Conservation (phyloP, 2,113 vertebrate genomes). For the Hyperopisus bebe region DNA sequence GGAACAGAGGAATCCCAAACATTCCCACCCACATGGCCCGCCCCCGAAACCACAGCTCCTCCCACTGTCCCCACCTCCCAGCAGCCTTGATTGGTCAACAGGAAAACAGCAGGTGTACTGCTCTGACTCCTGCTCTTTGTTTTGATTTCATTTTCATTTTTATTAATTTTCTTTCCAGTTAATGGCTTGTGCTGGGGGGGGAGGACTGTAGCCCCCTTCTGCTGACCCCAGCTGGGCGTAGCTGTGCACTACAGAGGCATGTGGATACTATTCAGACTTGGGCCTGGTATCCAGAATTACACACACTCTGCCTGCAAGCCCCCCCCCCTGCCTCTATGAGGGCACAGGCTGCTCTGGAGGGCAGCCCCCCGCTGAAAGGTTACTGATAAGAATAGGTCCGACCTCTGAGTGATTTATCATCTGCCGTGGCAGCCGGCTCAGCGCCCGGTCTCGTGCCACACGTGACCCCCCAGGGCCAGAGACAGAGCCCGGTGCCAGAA, state of each 20-base stretch:
- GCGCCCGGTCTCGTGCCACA: neutral
- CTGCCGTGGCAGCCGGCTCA: neutral
- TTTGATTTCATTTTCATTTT: conserved; percentile 27
- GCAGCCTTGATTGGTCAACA: neutral
- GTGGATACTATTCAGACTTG: conserved; percentile 19
- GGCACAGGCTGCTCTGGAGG: neutral
- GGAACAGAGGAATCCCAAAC: conserved; percentile 41
- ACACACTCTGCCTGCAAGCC: neutral
- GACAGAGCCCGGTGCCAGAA: neutral
- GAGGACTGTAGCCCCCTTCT: neutral
- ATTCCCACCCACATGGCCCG: neutral
- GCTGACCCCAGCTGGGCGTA: conserved; percentile 38
- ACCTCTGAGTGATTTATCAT: conserved; percentile 42
- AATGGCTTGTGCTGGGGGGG: neutral
- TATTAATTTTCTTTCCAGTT: neutral
- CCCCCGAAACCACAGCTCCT: neutral
- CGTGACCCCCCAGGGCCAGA: neutral
- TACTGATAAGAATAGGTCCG: conserved; percentile 32
- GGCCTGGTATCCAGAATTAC: conserved; percentile 27
- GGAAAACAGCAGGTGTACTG: neutral
- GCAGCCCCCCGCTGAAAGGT: conserved; percentile 21
- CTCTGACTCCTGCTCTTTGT: conserved; percentile 23
- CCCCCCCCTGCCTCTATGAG: neutral
- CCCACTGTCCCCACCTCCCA: neutral
- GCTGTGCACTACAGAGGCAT: conserved; percentile 27